Evolutionary conservation across 2,797 vertebrate genomes (phyloP).

Genomic region (Melanotaenia trifasciata): DNA sequence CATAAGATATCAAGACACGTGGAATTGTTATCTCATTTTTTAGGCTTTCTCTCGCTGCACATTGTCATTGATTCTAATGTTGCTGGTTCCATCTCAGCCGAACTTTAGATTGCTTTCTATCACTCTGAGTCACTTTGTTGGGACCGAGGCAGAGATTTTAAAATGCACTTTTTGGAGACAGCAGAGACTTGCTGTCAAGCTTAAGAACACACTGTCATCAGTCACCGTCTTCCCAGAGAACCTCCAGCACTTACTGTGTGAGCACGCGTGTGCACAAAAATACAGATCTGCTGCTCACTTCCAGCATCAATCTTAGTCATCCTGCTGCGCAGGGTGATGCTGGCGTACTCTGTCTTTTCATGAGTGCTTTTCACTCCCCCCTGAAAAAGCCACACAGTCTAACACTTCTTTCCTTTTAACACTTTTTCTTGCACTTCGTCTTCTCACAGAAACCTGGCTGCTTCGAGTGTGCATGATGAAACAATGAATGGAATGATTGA

Average conservation of each 20-base stretch:
- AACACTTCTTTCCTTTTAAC: conserved; percentile 39
- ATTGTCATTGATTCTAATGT: conserved; percentile 52
- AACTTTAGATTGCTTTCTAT: conserved; percentile 70
- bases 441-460: conserved; percentile 23
- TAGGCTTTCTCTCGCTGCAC: conserved; percentile 38
- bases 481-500: conserved; percentile 27
- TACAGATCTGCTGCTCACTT: conserved; percentile 44
- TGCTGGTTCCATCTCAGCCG: conserved; percentile 49
- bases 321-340: conserved; percentile 39
- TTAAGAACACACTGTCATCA: conserved; percentile 61
- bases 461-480: conserved; percentile 5
- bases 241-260: conserved; percentile 13
- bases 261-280: conserved; percentile 14
- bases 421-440: conserved; percentile 29
- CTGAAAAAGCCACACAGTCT: conserved; percentile 38
- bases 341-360: conserved; percentile 51
- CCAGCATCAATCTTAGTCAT: conserved; percentile 63
- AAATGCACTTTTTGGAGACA: conserved; percentile 56
- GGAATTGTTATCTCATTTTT: conserved; percentile 60
- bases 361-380: conserved; percentile 31
- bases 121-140: conserved; percentile 43
- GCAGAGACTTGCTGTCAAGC: conserved; percentile 64
- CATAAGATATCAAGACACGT: conserved; percentile 58
- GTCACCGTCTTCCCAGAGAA: conserved; percentile 52
- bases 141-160: conserved; percentile 46